Conservation (phyloP, 2,888 invertebrate species). For the Agriopis leucophaearia region DNA sequence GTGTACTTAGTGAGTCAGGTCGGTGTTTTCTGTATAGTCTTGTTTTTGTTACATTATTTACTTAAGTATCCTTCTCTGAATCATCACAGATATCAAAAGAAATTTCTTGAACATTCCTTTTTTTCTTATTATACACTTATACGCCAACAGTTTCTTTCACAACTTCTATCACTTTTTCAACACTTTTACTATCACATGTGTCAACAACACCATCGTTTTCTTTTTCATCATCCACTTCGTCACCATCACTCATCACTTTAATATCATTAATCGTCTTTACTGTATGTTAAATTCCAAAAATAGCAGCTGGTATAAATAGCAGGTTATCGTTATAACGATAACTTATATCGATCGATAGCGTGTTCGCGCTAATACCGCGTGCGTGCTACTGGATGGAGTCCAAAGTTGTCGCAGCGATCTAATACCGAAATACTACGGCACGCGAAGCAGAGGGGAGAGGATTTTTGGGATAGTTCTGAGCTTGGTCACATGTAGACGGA, state of each 20-base stretch:
- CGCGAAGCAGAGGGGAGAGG: slow-evolving; percentile 72
- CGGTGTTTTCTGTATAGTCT: slow-evolving; percentile 46
- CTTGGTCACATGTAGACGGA: slow-evolving; percentile 50
- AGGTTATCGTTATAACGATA: slow-evolving; percentile 28
- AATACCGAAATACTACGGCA: slow-evolving; percentile 81
- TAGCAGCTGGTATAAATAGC: slow-evolving; percentile 29
- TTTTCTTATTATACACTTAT: neutral
- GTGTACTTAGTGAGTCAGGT: slow-evolving; percentile 64
- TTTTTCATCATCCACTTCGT: slow-evolving; percentile 11
- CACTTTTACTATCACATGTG: slow-evolving; percentile 12
- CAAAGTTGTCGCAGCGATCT: slow-evolving; percentile 81
- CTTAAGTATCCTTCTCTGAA: slow-evolving; percentile 13
- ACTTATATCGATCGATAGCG: slow-evolving; percentile 55
- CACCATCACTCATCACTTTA: slow-evolving; percentile 13
- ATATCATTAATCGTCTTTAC: slow-evolving; percentile 19
- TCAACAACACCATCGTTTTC: slow-evolving; percentile 13
- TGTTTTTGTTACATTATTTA: slow-evolving; percentile 29
- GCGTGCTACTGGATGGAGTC: slow-evolving; percentile 78
- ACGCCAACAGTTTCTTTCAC: neutral
- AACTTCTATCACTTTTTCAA: slow-evolving; percentile 7
- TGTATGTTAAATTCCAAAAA: slow-evolving; percentile 30
- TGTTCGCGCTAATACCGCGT: slow-evolving; percentile 64
- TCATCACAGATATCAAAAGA: neutral
- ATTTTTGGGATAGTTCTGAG: slow-evolving; percentile 67
- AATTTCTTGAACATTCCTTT: neutral